Evolutionary conservation across 2,888 invertebrate species (phyloP).

Genomic region (Minunthozetes semirufus): DNA sequence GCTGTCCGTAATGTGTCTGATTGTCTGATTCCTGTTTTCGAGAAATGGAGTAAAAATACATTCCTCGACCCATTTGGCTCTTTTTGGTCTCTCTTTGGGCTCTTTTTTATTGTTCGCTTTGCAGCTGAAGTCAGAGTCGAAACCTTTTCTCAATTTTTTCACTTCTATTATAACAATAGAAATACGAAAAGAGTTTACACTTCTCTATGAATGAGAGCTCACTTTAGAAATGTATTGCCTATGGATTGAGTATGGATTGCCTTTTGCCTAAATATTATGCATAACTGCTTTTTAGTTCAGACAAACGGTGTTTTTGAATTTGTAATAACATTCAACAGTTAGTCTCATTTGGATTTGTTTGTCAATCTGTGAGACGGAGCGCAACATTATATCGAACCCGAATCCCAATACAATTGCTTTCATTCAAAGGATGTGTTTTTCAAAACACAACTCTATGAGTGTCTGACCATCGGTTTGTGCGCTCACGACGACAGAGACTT

Average conservation of each 20-base stretch:
- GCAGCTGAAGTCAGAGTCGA: conserved; percentile 28
- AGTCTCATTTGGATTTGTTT: conserved; percentile 23
- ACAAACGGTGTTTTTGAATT: conserved; percentile 23
- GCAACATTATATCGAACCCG: neutral
- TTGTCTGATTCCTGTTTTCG: conserved; percentile 28
- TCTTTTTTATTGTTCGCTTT: conserved; percentile 20
- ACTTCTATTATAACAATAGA: conserved; percentile 9
- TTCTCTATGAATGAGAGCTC: neutral
- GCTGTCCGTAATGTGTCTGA: conserved; percentile 27
- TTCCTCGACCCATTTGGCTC: conserved; percentile 23
- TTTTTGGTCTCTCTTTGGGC: conserved; percentile 1
- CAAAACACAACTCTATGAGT: neutral
- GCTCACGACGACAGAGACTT: neutral
- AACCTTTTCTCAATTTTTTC: conserved; percentile 15
- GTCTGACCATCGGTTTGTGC: neutral
- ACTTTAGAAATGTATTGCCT: neutral
- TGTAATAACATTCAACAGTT: conserved; percentile 31
- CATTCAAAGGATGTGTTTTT: neutral
- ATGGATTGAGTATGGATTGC: neutral
- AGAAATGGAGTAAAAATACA: conserved; percentile 17
- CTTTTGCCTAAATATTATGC: conserved; percentile 18
- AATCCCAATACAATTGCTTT: neutral
- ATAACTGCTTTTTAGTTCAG: conserved; percentile 19
- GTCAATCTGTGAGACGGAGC: neutral
- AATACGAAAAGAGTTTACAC: conserved; percentile 17